A percentile compares a stretch with the other conserved stretches of the same genome.
Evolutionary conservation across 2,888 invertebrate species (phyloP).

Genomic region (Lasioglossum calceatum): DNA sequence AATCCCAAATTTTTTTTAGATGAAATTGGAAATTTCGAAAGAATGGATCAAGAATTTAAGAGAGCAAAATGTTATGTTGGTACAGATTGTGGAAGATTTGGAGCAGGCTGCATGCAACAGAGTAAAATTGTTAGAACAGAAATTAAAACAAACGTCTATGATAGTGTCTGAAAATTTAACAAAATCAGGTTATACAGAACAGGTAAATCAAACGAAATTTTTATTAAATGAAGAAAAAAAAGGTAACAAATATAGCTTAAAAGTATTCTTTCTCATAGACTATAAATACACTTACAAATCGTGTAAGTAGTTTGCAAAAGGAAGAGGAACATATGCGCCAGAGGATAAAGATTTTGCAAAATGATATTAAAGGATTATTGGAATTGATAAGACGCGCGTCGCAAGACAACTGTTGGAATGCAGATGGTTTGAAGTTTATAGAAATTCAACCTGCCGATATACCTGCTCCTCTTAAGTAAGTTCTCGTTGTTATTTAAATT

Average conservation of each 20-base stretch:
- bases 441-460: slow-evolving; percentile 83
- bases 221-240: neutral
- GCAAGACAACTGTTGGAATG: slow-evolving; percentile 85
- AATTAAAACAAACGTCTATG: slow-evolving; percentile 84
- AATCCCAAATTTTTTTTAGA: slow-evolving; percentile 83
- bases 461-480: slow-evolving; percentile 76
- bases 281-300: slow-evolving; percentile 74
- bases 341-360: slow-evolving; percentile 85
- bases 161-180: slow-evolving; percentile 78
- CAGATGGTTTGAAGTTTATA: slow-evolving; percentile 86
- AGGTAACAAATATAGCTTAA: neutral
- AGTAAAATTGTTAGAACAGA: slow-evolving; percentile 86
- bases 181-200: slow-evolving; percentile 74
- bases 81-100: slow-evolving; percentile 88
- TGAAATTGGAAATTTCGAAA: slow-evolving; percentile 87
- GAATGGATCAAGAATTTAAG: slow-evolving; percentile 89
- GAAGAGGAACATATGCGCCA: slow-evolving; percentile 82
- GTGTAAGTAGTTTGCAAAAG: slow-evolving; percentile 73
- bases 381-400: slow-evolving; percentile 86
- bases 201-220: slow-evolving; percentile 64
- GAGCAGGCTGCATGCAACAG: slow-evolving; percentile 88
- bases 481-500: slow-evolving; percentile 28
- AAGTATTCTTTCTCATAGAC: slow-evolving; percentile 66
- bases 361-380: slow-evolving; percentile 86
- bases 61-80: slow-evolving; percentile 89